phyloP scores from a whole-genome alignment of 1,140 invertebrate genomes.

The Epicauta chinensis region DNA sequence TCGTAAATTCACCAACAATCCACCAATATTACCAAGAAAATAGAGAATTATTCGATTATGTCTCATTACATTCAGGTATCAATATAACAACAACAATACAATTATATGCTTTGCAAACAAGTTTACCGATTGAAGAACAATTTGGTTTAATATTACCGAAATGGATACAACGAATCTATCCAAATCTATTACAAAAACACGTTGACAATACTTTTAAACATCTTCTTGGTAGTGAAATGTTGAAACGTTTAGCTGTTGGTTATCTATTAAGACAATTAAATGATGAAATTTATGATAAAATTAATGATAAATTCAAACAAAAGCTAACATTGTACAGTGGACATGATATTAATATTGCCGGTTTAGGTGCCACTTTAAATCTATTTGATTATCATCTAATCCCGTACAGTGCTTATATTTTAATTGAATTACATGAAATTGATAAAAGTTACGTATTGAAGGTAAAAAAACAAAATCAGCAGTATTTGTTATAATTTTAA shows the following conservation, averaged over 20 bases:
- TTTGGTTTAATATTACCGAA: conserved; percentile 50
- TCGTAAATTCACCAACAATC: neutral
- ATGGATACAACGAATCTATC: conserved; percentile 58
- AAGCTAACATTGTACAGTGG: conserved; percentile 63
- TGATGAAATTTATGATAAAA: conserved; percentile 49
- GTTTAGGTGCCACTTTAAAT: conserved; percentile 56
- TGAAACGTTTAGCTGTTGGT: conserved; percentile 19
- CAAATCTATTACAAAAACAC: conserved; percentile 41
- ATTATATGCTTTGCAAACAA: conserved; percentile 24
- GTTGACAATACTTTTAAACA: conserved; percentile 6
- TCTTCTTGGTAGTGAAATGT: neutral
- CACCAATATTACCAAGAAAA: conserved; percentile 10
- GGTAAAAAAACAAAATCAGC: conserved; percentile 6
- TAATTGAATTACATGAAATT: conserved; percentile 29
- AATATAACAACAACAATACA: conserved; percentile 24
- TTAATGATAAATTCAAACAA: conserved; percentile 42
- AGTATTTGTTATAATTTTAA: no score
- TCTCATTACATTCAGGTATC: conserved; percentile 23
- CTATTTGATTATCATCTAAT: conserved; percentile 57
- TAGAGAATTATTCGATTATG: conserved; percentile 21
- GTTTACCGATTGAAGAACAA: neutral
- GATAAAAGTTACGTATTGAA: conserved; percentile 22
- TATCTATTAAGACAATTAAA: conserved; percentile 56
- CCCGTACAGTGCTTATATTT: conserved; percentile 48
- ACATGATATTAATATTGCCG: conserved; percentile 67